Evolutionary conservation across 2,113 vertebrate genomes (phyloP).

Genomic region (Rhegmatorhina hoffmannsi): DNA sequence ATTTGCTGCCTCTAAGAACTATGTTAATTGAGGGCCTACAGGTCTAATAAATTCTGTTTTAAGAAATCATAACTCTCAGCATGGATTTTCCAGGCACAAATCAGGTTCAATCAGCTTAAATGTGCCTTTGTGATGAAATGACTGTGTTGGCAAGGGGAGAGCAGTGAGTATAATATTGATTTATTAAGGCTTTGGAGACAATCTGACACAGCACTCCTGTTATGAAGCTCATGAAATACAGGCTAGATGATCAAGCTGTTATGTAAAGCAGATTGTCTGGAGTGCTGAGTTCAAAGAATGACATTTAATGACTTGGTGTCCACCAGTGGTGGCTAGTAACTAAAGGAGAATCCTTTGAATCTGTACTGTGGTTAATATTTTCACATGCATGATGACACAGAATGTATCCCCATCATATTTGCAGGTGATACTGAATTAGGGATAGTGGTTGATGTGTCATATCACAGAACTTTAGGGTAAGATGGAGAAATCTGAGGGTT

Average conservation of each 20-base stretch:
- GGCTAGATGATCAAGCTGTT: neutral
- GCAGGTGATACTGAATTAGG: neutral
- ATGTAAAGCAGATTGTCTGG: neutral
- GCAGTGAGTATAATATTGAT: neutral
- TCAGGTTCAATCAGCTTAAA: neutral
- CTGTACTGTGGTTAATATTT: neutral
- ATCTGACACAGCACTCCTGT: neutral
- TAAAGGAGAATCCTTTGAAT: neutral
- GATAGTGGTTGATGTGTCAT: neutral
- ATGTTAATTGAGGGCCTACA: neutral
- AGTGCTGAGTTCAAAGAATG: neutral
- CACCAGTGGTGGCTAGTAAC: neutral
- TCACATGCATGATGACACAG: neutral
- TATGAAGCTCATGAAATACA: neutral
- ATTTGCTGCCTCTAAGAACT: neutral
- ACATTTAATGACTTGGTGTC: neutral
- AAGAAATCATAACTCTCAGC: neutral
- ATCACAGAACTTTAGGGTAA: neutral
- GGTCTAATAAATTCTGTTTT: neutral
- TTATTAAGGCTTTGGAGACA: neutral
- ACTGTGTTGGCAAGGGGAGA: neutral
- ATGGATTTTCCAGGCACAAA: neutral
- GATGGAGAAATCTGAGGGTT: neutral
- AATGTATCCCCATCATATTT: neutral
- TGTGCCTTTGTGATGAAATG: neutral